Percentiles rank a stretch among this genome's conserved stretches.
phyloP scores from a whole-genome alignment of 2,888 invertebrate species.

The Parnassius mnemosyne region DNA sequence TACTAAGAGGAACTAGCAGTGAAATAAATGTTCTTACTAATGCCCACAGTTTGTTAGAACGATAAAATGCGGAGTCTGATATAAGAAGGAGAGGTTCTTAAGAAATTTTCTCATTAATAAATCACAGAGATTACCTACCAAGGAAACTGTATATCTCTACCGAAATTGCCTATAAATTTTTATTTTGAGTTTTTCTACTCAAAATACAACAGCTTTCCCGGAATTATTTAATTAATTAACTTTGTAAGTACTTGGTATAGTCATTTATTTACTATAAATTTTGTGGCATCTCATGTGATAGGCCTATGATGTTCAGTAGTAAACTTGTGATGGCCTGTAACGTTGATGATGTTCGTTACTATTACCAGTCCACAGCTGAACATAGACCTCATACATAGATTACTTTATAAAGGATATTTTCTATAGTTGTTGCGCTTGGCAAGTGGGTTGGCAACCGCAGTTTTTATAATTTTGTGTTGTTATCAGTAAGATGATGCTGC shows the following conservation, averaged over 20 bases:
- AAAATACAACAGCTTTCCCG: constrained; percentile 21
- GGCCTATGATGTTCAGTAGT: too few relatives aligned
- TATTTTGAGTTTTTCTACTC: constrained; percentile 73
- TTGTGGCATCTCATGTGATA: too few relatives aligned
- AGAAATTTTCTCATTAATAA: constrained; percentile 67
- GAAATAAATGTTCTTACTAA: constrained; percentile 14
- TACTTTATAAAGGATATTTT: too few relatives aligned
- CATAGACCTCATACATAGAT: too few relatives aligned
- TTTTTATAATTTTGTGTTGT: too few relatives aligned
- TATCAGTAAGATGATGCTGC: too few relatives aligned
- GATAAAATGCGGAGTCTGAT: constrained; percentile 23
- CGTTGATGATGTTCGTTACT: too few relatives aligned
- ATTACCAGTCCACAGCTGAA: too few relatives aligned
- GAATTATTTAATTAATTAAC: constrained; percentile 18
- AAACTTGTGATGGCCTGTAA: too few relatives aligned
- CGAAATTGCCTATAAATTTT: constrained; percentile 78
- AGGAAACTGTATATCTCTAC: constrained; percentile 63
- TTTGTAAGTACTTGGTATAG: neutral
- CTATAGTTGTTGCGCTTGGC: too few relatives aligned
- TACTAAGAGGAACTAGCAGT: neutral
- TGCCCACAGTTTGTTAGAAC: constrained; percentile 21
- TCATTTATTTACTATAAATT: neutral
- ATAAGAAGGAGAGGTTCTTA: constrained; percentile 24
- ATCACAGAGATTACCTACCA: constrained; percentile 59
- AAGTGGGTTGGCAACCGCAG: too few relatives aligned